phyloP scores from a whole-genome alignment of 2,113 vertebrate genomes.

The Prinia subflava region DNA sequence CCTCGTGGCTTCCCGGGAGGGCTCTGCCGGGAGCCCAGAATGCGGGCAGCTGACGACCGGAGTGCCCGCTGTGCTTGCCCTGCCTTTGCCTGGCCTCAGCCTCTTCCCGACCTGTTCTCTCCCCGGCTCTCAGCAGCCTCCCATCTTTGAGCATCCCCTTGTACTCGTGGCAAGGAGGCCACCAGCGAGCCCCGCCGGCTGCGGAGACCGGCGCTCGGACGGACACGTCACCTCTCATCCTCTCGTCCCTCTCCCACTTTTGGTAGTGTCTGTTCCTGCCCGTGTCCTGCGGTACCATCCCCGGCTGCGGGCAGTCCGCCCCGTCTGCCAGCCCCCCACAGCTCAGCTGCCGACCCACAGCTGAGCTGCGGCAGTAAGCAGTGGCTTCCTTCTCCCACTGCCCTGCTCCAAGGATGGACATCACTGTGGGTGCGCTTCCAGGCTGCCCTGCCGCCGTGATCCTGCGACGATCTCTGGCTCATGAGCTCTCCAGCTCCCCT shows the following conservation, averaged over 20 bases:
- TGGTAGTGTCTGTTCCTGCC: neutral
- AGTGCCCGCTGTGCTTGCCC: neutral
- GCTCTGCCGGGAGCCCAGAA: neutral
- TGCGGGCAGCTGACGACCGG: neutral
- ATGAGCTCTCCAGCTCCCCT: neutral
- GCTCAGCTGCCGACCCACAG: neutral
- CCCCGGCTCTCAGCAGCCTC: conserved; percentile 43
- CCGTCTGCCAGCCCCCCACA: neutral
- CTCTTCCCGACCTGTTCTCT: conserved; percentile 79
- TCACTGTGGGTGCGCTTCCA: neutral
- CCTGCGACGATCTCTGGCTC: neutral
- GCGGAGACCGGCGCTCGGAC: neutral
- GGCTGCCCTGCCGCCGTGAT: neutral
- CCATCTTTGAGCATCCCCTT: conserved; percentile 43
- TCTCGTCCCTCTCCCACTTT: neutral
- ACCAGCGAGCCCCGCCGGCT: neutral
- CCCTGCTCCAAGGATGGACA: neutral
- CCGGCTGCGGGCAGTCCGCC: accelerated
- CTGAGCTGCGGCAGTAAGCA: neutral
- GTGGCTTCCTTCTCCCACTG: neutral
- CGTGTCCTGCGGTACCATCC: neutral
- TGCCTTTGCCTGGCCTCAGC: conserved; percentile 76
- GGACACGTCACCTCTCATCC: neutral
- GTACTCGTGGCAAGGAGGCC: neutral
- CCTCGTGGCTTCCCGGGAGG: neutral